Evolutionary conservation across 2,797 vertebrate species (phyloP).

Genomic region (Melanotaenia trifasciata): DNA sequence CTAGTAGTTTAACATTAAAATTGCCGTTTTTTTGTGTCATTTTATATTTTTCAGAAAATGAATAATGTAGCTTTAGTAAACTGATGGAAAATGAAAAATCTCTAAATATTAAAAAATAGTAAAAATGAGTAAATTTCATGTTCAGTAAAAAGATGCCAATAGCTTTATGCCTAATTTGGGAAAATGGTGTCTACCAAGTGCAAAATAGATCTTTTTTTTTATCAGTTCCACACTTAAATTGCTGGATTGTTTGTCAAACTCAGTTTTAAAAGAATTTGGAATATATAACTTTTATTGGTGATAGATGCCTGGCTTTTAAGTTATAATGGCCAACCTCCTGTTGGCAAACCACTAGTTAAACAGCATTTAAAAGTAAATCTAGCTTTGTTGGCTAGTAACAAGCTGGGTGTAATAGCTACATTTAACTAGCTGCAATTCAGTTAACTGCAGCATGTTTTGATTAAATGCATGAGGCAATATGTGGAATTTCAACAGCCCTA

Average conservation of each 20-base stretch:
- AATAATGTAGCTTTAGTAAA: no score
- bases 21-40: no score
- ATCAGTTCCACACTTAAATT: not conserved
- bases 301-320: not conserved
- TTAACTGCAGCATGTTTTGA: not conserved
- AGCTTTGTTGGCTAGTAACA: not conserved
- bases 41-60: no score
- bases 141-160: no score
- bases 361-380: slow-evolving; percentile 8
- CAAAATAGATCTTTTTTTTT: no score
- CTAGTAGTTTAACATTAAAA: no score
- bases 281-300: not conserved
- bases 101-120: no score
- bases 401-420: not conserved
- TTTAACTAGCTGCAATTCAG: not conserved
- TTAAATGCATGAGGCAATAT: not conserved
- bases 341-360: slow-evolving; percentile 10
- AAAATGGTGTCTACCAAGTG: no score
- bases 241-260: not conserved
- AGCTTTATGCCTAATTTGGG: no score
- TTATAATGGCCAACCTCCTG: not conserved
- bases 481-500: no score
- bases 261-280: not conserved
- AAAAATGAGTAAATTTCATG: no score
- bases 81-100: no score